Evolutionary conservation across 1,140 invertebrate species (phyloP).

Genomic region (Calycopis cecrops): DNA sequence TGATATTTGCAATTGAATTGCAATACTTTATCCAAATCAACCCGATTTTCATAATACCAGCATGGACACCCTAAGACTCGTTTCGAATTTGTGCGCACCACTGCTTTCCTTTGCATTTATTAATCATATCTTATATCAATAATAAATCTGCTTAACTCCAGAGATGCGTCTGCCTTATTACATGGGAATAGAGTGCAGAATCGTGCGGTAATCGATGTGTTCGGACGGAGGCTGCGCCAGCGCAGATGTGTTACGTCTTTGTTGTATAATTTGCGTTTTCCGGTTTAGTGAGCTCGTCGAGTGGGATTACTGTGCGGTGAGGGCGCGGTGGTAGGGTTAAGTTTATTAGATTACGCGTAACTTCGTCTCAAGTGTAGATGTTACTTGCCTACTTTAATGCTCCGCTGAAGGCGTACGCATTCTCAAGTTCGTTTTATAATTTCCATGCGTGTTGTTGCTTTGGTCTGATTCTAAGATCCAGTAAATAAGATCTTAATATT

Average conservation of each 20-base stretch:
- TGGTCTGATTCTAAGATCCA: too few species aligned
- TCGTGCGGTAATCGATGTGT: constrained; percentile 17
- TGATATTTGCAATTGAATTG: background rate
- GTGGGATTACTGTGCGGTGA: constrained; percentile 44
- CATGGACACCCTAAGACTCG: constrained; percentile 42
- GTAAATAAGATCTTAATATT: too few species aligned
- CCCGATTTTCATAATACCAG: background rate
- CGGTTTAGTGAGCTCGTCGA: constrained; percentile 65
- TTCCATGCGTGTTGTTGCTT: too few species aligned
- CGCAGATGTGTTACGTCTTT: constrained; percentile 69
- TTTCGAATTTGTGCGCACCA: constrained; percentile 48
- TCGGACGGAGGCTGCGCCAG: constrained; percentile 36
- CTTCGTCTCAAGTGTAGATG: constrained; percentile 22
- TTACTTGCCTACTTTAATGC: constrained; percentile 20
- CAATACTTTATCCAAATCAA: too few species aligned
- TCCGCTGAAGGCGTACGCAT: constrained; percentile 1
- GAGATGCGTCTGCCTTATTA: constrained; percentile 23
- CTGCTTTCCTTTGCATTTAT: constrained; percentile 62
- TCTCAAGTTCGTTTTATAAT: too few species aligned
- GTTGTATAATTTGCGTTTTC: constrained; percentile 72
- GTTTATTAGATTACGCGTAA: constrained; percentile 43
- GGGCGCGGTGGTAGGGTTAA: constrained; percentile 33
- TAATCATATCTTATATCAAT: constrained; percentile 68
- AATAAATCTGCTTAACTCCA: constrained; percentile 47
- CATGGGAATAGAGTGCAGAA: constrained; percentile 31